These are phyloP conservation scores for Cyrtorhinus lividipennis DNA, from an alignment of 1,140 invertebrate genomes.

Conservation along the genomic window DNA sequence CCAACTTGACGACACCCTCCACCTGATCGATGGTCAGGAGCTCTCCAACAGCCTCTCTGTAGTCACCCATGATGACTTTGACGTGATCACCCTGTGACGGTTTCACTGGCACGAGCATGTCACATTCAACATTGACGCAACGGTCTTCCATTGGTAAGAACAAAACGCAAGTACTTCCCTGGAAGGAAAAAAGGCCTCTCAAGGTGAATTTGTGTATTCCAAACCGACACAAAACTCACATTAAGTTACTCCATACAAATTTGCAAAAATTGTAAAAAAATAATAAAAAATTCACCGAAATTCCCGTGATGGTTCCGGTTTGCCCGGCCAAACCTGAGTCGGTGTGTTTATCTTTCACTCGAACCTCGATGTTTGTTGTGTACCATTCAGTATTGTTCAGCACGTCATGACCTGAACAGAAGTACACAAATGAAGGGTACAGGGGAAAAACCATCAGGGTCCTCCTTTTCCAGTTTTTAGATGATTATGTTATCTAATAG, in stretches of 20 bases:
- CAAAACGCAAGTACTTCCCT: conserved; percentile 76
- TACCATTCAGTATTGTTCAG: conserved; percentile 62
- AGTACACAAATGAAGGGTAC: neutral
- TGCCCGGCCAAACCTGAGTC: conserved; percentile 73
- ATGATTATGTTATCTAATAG: neutral
- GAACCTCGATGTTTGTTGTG: conserved; percentile 75
- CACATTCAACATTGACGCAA: conserved; percentile 67
- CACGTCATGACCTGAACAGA: neutral
- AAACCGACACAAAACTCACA: no score
- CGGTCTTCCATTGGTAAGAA: conserved; percentile 51
- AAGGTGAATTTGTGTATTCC: neutral
- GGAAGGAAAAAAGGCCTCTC: conserved; percentile 24
- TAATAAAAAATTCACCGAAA: conserved; percentile 57
- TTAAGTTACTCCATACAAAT: no score
- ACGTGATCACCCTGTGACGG: conserved; percentile 71
- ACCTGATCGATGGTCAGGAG: conserved; percentile 72
- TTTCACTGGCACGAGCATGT: conserved; percentile 75
- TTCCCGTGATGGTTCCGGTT: conserved; percentile 71
- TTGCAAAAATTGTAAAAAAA: no score
- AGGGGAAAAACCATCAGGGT: no score
- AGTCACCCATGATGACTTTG: conserved; percentile 77
- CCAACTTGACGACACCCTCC: conserved; percentile 68
- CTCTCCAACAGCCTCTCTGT: conserved; percentile 71
- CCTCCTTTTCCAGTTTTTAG: neutral
- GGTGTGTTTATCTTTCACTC: conserved; percentile 66